Evolutionary conservation across 2,888 invertebrate genomes (phyloP), one percentile per base, ranked within the genome.

Genomic region (Sipha maydis): DNA sequence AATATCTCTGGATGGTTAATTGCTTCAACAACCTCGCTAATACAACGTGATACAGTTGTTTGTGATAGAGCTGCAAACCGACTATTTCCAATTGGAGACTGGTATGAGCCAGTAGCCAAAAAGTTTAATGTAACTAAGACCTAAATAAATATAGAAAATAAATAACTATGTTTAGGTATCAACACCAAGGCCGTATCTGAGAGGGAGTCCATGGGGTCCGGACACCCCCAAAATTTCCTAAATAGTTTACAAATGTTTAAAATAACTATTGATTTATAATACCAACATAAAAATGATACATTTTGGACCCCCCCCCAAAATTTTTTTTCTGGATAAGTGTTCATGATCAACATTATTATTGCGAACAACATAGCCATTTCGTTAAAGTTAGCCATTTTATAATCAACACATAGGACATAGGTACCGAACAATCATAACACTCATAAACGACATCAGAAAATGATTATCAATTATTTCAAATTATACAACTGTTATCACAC

Each of bases 11-110:
- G 56, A 28, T 8, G 31, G 41, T 82, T 89, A n/a, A 89, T n/a
- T 28, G 41, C 56, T 14, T 25, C 17, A 8, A 89, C 61, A 83
- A 89, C 77, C 19, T 69, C 89, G 19, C 76, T 89, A 4, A 89
- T 73, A 41, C 61, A 48, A 9, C 77, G 48, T n/a, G 83, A 83
- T 38, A 89, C 89, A 25, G 83, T 31, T 41, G 89, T 77, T 77
- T 89, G 83, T 14, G 78, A 83, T 31, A 89, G 38, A 17, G 19
- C 77, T 5, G 21, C 25, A 54, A 34, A 67, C 21, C 25, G 34
- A 5, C 71, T 83, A 7, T 69, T 83, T 21, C 78, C 89, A 41
- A 83, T 54, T 14, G 38, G 48, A 14, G 38, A 31, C n/a, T 84
- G 79, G 41, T 84, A 84, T 25, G 78, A 78, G 17, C 79, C 78